A percentile compares a stretch with the other conserved stretches of the same genome.
These are phyloP conservation scores for Patiria pectinifera DNA, from an alignment of 53 echinoderm and acorn worm genomes.

Conservation along the genomic window DNA sequence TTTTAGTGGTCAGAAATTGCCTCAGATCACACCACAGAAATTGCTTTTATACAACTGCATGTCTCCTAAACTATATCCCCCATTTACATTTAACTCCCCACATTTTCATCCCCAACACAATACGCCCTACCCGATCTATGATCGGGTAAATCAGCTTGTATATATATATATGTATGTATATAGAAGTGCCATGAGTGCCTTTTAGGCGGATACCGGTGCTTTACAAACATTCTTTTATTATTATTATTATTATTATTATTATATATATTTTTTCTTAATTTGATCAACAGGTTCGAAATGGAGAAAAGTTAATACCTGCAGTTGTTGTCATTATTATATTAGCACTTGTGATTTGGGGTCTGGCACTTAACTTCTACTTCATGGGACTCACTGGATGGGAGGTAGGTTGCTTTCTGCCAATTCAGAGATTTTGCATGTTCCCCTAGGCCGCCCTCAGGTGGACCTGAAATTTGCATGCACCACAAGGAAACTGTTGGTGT, in stretches of 20 bases:
- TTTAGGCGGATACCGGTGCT: too few species aligned
- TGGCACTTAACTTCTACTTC: slow-evolving; percentile 88
- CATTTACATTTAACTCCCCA: too few species aligned
- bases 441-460: neutral
- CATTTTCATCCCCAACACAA: too few species aligned
- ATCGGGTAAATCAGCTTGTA: too few species aligned
- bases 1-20: too few species aligned
- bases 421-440: neutral
- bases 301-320: slow-evolving; percentile 77
- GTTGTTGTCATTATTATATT: slow-evolving; percentile 71
- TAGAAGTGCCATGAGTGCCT: neutral
- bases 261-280: neutral
- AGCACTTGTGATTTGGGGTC: slow-evolving; percentile 78
- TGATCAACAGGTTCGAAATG: slow-evolving; percentile 72
- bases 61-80: too few species aligned
- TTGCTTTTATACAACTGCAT: too few species aligned
- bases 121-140: too few species aligned
- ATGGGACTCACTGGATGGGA: slow-evolving; percentile 83
- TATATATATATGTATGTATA: too few species aligned
- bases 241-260: neutral
- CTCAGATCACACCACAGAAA: too few species aligned
- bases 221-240: neutral
- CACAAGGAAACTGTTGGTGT: neutral
- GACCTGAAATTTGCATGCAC: too few species aligned
- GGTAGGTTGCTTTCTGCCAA: slow-evolving; percentile 61